Evolutionary conservation across 2,797 vertebrate genomes (phyloP).

Genomic region (Aphelocoma californica): DNA sequence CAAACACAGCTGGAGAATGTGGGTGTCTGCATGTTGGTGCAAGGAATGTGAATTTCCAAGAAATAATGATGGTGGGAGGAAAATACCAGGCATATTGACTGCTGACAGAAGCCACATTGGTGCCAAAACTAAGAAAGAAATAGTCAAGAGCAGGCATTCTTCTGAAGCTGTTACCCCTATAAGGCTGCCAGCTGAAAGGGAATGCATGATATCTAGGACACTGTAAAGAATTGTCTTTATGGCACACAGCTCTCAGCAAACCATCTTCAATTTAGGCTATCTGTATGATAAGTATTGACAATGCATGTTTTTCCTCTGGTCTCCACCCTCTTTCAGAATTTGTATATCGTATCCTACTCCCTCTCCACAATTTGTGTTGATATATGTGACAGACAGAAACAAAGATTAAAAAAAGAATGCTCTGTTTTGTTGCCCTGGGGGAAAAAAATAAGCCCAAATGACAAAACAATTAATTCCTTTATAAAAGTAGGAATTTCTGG

Average conservation of each 20-base stretch:
- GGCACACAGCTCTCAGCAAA: constrained; percentile 1
- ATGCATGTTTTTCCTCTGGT: not conserved
- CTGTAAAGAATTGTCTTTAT: not conserved
- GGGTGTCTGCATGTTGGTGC: constrained; percentile 20
- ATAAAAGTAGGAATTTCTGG: not conserved
- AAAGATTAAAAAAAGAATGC: not conserved
- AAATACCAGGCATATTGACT: constrained; percentile 30
- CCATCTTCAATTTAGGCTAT: not conserved
- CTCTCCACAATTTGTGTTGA: not conserved
- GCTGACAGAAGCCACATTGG: not conserved
- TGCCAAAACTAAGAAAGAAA: constrained; percentile 30
- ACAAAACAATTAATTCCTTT: not conserved
- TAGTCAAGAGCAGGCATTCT: not conserved
- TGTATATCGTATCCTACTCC: not conserved
- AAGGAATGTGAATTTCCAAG: constrained; percentile 58
- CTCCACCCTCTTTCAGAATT: not conserved
- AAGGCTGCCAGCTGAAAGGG: constrained; percentile 26
- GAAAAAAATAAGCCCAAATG: not conserved
- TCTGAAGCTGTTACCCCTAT: not conserved
- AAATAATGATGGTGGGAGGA: constrained; percentile 42
- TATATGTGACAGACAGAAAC: not conserved
- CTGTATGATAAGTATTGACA: not conserved
- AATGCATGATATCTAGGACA: not conserved
- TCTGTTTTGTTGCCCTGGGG: not conserved
- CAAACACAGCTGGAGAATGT: constrained; percentile 39